Evolutionary conservation across 2,888 invertebrate species (phyloP).

Genomic region (Cosmia pyralina): DNA sequence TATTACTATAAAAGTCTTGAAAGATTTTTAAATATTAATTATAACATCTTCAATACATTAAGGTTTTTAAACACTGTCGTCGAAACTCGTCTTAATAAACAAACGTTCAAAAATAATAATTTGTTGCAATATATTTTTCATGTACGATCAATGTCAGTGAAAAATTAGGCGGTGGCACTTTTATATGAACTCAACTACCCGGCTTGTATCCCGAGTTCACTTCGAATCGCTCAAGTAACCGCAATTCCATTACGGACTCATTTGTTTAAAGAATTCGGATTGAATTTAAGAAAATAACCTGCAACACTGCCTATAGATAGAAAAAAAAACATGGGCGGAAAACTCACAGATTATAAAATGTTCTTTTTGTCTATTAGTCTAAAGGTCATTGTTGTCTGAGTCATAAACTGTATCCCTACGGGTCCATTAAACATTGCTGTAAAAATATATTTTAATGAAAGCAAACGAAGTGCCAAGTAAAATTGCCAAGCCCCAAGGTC

Average conservation of each 20-base stretch:
- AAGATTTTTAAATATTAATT: slow-evolving; percentile 34
- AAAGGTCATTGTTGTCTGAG: not conserved
- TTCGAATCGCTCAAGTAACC: not conserved
- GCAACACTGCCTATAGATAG: not conserved
- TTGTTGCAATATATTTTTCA: not conserved
- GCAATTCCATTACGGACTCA: not conserved
- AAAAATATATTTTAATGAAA: slow-evolving; percentile 41
- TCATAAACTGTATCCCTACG: slow-evolving; percentile 10
- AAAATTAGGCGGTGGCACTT: not conserved
- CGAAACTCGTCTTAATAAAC: not conserved
- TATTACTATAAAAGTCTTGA: slow-evolving; percentile 4
- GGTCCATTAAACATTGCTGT: slow-evolving; percentile 4
- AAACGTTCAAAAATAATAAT: not conserved
- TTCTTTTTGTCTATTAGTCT: not conserved
- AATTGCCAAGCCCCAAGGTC: slow-evolving; percentile 30
- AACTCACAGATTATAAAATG: not conserved
- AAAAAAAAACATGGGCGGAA: not conserved
- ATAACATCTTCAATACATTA: slow-evolving; percentile 16
- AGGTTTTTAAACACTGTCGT: not conserved
- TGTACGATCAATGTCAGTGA: not conserved
- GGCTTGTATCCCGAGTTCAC: too few species aligned
- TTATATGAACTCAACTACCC: too few species aligned
- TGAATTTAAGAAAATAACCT: not conserved
- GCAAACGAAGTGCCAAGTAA: slow-evolving; percentile 14
- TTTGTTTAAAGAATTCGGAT: not conserved